Conservation (phyloP, 2,888 invertebrate species). For the Anagyrus pseudococci region DNA sequence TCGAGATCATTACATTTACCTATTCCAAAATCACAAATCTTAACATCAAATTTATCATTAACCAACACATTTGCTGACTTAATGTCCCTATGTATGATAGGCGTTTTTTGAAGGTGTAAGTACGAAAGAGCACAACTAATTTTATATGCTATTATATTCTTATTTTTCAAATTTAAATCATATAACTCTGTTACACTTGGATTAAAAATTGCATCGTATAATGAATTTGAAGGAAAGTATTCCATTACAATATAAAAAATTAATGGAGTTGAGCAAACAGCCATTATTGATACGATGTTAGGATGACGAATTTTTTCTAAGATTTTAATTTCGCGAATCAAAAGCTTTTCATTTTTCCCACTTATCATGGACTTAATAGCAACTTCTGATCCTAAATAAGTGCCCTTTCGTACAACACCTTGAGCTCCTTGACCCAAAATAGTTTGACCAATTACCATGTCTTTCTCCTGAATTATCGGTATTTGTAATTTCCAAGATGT, state of each 20-base stretch:
- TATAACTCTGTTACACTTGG: not conserved
- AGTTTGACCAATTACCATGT: no score
- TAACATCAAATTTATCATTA: not conserved
- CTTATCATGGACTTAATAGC: not conserved
- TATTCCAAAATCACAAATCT: slow-evolving; percentile 7
- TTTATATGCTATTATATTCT: not conserved
- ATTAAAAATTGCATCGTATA: not conserved
- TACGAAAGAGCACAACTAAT: not conserved
- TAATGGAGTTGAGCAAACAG: not conserved
- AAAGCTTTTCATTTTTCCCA: not conserved
- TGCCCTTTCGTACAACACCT: not conserved
- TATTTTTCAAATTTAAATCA: not conserved
- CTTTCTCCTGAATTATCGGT: no score
- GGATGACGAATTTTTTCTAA: not conserved
- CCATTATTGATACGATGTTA: slow-evolving; percentile 1
- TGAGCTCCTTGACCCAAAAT: not conserved
- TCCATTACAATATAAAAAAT: not conserved
- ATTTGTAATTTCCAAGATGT: no score
- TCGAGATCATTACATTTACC: not conserved
- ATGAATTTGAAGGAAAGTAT: not conserved
- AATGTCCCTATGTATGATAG: slow-evolving; percentile 3
- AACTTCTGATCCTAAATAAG: not conserved
- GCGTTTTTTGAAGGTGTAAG: not conserved
- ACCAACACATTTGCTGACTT: not conserved
- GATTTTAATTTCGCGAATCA: not conserved